These are phyloP conservation scores for Nannospalax galili DNA, from an alignment of 2,113 vertebrate species.

Conservation along the genomic window DNA sequence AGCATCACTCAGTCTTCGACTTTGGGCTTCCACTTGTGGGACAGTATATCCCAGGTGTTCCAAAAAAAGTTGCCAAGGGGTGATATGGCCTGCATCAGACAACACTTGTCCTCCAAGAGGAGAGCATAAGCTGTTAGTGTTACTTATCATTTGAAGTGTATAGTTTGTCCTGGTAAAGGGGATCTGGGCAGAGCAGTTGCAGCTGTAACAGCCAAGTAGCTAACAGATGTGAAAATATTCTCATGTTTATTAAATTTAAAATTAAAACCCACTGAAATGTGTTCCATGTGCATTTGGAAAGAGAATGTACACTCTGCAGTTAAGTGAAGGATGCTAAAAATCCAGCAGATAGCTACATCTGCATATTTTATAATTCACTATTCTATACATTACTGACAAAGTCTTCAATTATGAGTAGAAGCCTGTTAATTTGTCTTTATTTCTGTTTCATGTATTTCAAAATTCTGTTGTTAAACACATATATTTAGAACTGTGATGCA, in stretches of 20 bases:
- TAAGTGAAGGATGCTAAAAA: neutral
- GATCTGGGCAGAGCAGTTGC: neutral
- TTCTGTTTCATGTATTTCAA: neutral
- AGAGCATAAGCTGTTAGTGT: neutral
- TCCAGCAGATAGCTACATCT: neutral
- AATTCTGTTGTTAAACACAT: neutral
- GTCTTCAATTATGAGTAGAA: neutral
- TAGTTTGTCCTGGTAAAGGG: neutral
- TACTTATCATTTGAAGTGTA: neutral
- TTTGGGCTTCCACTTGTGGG: neutral
- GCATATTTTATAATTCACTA: neutral
- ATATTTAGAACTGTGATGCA: neutral
- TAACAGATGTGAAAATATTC: neutral
- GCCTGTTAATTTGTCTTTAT: neutral
- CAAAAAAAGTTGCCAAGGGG: neutral
- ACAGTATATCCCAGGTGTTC: neutral
- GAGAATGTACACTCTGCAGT: neutral
- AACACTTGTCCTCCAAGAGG: neutral
- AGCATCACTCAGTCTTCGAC: neutral
- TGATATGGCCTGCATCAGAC: neutral
- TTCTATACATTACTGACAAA: slow-evolving; percentile 30
- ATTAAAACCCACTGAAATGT: neutral
- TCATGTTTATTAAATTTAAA: neutral
- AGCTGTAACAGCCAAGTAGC: neutral
- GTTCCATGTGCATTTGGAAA: neutral